Evolutionary conservation across 2,797 vertebrate species (phyloP).

Genomic region (Meda fulgida): DNA sequence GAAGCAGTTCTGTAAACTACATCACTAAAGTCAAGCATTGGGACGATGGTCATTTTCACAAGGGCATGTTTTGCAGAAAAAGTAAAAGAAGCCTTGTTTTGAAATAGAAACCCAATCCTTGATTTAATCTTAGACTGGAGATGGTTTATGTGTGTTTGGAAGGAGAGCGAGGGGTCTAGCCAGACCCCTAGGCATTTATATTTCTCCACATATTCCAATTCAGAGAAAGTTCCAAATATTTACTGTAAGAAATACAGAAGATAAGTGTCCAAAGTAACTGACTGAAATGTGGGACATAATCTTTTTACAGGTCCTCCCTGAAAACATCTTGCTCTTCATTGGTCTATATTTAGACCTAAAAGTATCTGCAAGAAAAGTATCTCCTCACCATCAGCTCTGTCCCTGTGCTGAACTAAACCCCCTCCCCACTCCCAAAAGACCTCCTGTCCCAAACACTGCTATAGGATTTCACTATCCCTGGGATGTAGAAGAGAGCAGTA

Average conservation of each 20-base stretch:
- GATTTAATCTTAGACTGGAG: too few species aligned
- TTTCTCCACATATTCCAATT: too few species aligned
- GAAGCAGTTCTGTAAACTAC: too few species aligned
- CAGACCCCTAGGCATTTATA: too few species aligned
- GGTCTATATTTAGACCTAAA: slow-evolving; percentile 82
- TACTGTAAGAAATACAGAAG: not conserved
- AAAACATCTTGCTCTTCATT: slow-evolving; percentile 59
- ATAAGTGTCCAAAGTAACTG: not conserved
- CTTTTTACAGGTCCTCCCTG: slow-evolving; percentile 42
- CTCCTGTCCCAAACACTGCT: slow-evolving; percentile 66
- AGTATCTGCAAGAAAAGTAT: slow-evolving; percentile 72
- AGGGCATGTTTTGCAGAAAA: too few species aligned
- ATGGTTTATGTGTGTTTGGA: too few species aligned
- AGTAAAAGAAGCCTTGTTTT: too few species aligned
- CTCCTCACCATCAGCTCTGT: slow-evolving; percentile 73
- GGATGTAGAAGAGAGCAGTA: slow-evolving; percentile 69
- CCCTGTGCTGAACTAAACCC: slow-evolving; percentile 74
- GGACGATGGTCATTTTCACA: too few species aligned
- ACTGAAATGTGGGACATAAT: not conserved
- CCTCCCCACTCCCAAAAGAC: slow-evolving; percentile 48
- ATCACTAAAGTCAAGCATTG: too few species aligned
- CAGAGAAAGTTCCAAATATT: not conserved
- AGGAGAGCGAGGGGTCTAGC: too few species aligned
- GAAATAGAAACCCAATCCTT: too few species aligned
- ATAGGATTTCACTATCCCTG: slow-evolving; percentile 74